phyloP scores from a whole-genome alignment of 2,113 vertebrate species.

The Cebus imitator region DNA sequence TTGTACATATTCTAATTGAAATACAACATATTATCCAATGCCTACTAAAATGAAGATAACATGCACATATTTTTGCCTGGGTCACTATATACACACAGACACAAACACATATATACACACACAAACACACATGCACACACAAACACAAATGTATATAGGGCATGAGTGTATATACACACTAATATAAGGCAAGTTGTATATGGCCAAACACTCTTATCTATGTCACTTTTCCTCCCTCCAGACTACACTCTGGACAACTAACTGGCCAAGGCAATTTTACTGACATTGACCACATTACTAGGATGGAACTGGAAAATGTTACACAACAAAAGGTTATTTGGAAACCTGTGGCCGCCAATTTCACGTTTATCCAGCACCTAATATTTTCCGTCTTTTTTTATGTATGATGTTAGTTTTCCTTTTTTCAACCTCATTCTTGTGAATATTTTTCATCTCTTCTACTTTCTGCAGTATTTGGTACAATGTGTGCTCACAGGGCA shows the following conservation, averaged over 20 bases:
- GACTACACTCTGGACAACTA: not conserved
- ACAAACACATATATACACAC: too few relatives aligned
- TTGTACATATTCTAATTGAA: not conserved
- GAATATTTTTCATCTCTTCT: not conserved
- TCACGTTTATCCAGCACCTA: not conserved
- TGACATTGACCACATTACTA: not conserved
- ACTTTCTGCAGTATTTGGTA: not conserved
- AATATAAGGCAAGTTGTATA: not conserved
- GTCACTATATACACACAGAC: not conserved
- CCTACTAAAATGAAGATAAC: not conserved
- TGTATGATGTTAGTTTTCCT: not conserved
- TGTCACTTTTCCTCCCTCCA: not conserved
- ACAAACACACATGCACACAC: too few relatives aligned
- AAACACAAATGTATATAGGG: too few relatives aligned
- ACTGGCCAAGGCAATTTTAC: not conserved
- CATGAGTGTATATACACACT: too few relatives aligned
- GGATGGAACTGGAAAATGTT: not conserved
- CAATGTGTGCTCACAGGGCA: not conserved
- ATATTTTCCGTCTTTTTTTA: not conserved
- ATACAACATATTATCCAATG: not conserved
- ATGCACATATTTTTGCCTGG: not conserved
- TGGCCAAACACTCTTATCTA: not conserved
- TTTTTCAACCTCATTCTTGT: not conserved
- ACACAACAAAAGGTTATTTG: not conserved
- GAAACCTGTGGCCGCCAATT: not conserved